These are phyloP conservation scores for Lasioglossum lativentre DNA, from an alignment of 2,888 invertebrate species.

Conservation along the genomic window DNA sequence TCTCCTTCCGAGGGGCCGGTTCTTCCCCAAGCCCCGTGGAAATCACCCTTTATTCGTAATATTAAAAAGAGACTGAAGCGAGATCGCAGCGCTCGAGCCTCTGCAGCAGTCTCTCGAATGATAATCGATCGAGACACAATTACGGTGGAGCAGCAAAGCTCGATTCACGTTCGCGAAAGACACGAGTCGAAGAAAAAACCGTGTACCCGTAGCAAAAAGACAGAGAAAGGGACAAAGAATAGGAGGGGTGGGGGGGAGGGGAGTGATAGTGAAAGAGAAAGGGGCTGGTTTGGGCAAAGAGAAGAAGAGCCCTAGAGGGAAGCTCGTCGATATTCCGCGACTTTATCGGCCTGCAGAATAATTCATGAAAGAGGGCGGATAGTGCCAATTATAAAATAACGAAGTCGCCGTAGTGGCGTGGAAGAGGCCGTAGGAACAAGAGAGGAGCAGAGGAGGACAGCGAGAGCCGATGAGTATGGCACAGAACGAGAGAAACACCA, in stretches of 20 bases:
- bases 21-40: background rate
- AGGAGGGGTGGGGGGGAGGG: background rate
- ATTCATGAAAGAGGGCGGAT: slow-evolving; percentile 80
- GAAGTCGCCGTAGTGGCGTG: slow-evolving; percentile 71
- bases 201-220: slow-evolving; percentile 16
- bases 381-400: slow-evolving; percentile 83
- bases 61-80: background rate
- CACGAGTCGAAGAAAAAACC: slow-evolving; percentile 35
- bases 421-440: slow-evolving; percentile 58
- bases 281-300: slow-evolving; percentile 16
- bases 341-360: slow-evolving; percentile 78
- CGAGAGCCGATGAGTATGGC: background rate
- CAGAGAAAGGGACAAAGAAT: background rate
- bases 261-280: background rate
- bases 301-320: slow-evolving; percentile 55
- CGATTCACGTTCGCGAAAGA: slow-evolving; percentile 61
- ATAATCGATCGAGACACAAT: slow-evolving; percentile 54
- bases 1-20: background rate
- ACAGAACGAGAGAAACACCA: background rate
- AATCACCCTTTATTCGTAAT: slow-evolving; percentile 5
- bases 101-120: background rate
- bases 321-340: slow-evolving; percentile 76
- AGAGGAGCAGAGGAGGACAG: slow-evolving; percentile 25
- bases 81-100: background rate
- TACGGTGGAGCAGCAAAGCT: slow-evolving; percentile 46